Conservation (phyloP, 1,140 invertebrate genomes). For the Sesamia nonagrioides region DNA sequence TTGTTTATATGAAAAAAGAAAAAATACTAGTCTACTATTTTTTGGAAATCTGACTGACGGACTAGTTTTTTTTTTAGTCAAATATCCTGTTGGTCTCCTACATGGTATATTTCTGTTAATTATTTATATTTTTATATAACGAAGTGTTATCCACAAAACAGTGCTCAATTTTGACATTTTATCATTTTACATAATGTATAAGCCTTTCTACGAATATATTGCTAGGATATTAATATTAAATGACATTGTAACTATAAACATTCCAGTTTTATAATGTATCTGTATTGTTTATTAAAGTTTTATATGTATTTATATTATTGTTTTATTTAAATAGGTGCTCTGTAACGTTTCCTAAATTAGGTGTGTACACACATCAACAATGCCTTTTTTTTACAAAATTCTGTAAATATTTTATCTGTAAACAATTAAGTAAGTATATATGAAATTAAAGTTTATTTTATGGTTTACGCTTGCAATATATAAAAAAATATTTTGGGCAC, state of each 20-base stretch:
- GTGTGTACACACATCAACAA: no score
- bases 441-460: no score
- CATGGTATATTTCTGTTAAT: neutral
- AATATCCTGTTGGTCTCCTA: neutral
- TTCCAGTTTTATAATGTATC: conserved; percentile 21
- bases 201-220: neutral
- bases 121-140: conserved; percentile 3
- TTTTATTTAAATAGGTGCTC: neutral
- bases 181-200: neutral
- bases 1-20: no score
- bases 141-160: neutral
- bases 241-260: conserved; percentile 93
- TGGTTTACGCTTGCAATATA: no score
- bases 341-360: no score
- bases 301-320: conserved; percentile 19
- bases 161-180: conserved; percentile 9
- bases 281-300: conserved; percentile 40
- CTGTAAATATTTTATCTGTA: no score
- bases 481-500: no score
- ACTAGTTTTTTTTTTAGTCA: no score
- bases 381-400: no score
- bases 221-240: conserved; percentile 93
- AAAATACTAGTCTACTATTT: no score
- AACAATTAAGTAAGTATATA: no score
- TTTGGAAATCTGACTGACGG: no score